These are phyloP conservation scores for Hirtodrosophila trivittata DNA, from an alignment of 2,888 invertebrate species.

Conservation along the genomic window DNA sequence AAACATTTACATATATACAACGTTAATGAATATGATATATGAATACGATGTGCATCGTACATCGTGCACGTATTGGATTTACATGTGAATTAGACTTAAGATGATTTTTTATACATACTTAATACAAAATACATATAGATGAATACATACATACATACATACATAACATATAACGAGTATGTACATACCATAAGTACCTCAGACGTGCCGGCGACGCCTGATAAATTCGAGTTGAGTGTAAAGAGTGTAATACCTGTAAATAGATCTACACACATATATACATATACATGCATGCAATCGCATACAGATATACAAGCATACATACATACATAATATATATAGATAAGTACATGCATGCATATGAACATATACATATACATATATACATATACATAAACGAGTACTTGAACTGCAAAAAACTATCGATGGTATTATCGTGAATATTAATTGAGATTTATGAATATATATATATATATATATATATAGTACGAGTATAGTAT, in stretches of 20 bases:
- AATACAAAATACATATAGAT: conserved; percentile 30
- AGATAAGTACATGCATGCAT: neutral
- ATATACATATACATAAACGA: neutral
- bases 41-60: conserved; percentile 26
- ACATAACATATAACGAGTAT: neutral
- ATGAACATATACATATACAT: neutral
- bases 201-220: conserved; percentile 60
- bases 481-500: no score
- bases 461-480: no score
- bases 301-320: conserved; percentile 2
- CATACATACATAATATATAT: conserved; percentile 4
- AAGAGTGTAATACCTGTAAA: conserved; percentile 35
- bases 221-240: conserved; percentile 30
- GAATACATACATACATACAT: neutral
- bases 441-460: no score
- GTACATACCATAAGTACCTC: conserved; percentile 36
- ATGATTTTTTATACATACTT: conserved; percentile 49
- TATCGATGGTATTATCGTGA: neutral
- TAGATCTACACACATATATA: conserved; percentile 21
- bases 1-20: conserved; percentile 13
- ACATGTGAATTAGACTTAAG: conserved; percentile 49
- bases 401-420: neutral
- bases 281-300: no score
- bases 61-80: conserved; percentile 40
- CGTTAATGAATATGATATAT: neutral